phyloP scores from a whole-genome alignment of 2,888 invertebrate species.

The Drosophila mercatorum region DNA sequence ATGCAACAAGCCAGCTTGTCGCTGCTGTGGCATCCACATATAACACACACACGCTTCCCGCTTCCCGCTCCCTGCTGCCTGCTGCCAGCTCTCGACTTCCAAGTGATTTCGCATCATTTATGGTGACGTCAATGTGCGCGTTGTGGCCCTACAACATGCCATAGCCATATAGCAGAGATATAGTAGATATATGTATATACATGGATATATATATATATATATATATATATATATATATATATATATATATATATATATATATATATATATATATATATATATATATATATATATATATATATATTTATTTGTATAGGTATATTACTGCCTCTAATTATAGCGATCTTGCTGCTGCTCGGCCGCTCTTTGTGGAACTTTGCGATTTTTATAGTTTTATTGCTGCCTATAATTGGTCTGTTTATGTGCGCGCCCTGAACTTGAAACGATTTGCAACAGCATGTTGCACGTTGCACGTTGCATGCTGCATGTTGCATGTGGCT shows the following conservation, averaged over 20 bases:
- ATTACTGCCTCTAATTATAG: constrained; percentile 55
- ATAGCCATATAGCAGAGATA: too few species aligned
- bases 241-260: not conserved
- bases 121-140: constrained; percentile 69
- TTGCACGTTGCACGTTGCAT: not conserved
- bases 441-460: constrained; percentile 46
- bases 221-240: not conserved
- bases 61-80: constrained; percentile 2
- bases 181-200: not conserved
- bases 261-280: not conserved
- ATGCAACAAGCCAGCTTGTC: constrained; percentile 13
- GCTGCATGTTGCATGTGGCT: too few species aligned
- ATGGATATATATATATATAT: not conserved
- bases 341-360: constrained; percentile 23
- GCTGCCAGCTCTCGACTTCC: constrained; percentile 8
- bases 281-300: not conserved
- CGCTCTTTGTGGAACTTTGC: constrained; percentile 51
- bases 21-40: constrained; percentile 19
- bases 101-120: constrained; percentile 44
- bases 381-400: constrained; percentile 53
- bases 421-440: constrained; percentile 67
- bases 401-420: constrained; percentile 74
- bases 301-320: not conserved
- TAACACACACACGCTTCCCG: constrained; percentile 14
- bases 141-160: constrained; percentile 41